Evolutionary conservation across 2,888 invertebrate genomes (phyloP).

Genomic region (Hylaea fasciaria): DNA sequence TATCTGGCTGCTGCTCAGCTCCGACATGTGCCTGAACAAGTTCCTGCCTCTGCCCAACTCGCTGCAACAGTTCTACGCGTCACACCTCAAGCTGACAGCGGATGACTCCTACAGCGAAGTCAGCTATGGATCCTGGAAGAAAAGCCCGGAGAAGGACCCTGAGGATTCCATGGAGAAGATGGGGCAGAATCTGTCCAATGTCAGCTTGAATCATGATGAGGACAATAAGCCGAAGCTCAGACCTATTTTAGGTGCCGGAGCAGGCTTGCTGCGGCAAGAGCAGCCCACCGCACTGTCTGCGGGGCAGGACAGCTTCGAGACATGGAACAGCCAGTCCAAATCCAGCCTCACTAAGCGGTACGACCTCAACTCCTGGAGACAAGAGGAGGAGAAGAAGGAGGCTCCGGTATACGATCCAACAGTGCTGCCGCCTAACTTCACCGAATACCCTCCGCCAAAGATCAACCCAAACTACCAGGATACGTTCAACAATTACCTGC

Average conservation of each 20-base stretch:
- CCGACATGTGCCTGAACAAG: constrained; percentile 77
- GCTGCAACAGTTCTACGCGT: constrained; percentile 77
- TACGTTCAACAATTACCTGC: constrained; percentile 65
- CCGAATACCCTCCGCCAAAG: constrained; percentile 68
- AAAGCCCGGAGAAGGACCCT: constrained; percentile 64
- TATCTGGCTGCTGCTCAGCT: constrained; percentile 74
- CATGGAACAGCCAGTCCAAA: constrained; percentile 63
- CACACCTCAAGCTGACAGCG: constrained; percentile 69
- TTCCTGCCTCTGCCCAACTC: constrained; percentile 77
- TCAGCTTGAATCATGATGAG: constrained; percentile 67
- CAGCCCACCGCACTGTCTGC: constrained; percentile 58
- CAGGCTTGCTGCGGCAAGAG: constrained; percentile 66
- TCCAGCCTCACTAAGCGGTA: constrained; percentile 68
- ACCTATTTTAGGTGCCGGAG: constrained; percentile 77
- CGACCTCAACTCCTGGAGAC: constrained; percentile 77
- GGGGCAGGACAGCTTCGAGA: constrained; percentile 66
- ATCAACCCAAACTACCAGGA: constrained; percentile 59
- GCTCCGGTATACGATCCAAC: constrained; percentile 68
- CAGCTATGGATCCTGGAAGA: constrained; percentile 78
- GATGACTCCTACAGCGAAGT: constrained; percentile 76
- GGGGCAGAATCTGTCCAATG: constrained; percentile 66
- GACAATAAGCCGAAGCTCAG: constrained; percentile 73
- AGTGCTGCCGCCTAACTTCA: constrained; percentile 62
- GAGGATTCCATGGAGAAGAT: constrained; percentile 61
- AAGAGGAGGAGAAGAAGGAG: constrained; percentile 68